Base-by-base conservation (phyloP, 2,113 vertebrate species). In the Lophotis ruficrista region DNA sequence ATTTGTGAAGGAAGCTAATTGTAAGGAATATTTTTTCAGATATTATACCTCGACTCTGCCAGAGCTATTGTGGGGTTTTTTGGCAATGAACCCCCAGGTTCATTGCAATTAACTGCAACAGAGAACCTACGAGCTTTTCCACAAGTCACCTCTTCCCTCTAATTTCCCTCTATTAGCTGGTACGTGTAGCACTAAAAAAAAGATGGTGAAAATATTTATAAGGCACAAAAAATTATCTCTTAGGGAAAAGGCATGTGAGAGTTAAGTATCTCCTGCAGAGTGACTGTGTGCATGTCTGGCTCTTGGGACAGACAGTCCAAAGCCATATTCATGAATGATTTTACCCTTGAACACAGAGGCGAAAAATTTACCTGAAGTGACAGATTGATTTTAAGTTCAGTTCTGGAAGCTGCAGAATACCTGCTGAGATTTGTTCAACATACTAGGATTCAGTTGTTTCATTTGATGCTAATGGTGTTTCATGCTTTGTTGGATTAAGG, bases 51-150 rank as follows among this genome's bases (percentile, higher is more conserved):
- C 14, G 15, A 54, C 15, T 54, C 38, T 60, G 47, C n/a, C 70
- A 6, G 24, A 48, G 21, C 14, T 76, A 21, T 28, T 20, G 6
- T 14, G 14, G 8, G 0, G 0, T 2, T 41, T 50, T 84, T 76
- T 70, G 18, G 9, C 53, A 48, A 1, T 35, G 17, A 70, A 22
- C 10, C 56, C 47, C 15, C 60, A 35, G 21, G 30, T 75, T n/a
- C n/a, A n/a, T n/a, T n/a, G n/a, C n/a, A n/a, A n/a, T n/a, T 57
- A 80, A 50, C 41, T 50, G 43, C 28, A 51, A 58, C 21, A 92
- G 81, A 81, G 37, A 43, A 58, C 45, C 20, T 64, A 22, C 20
- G n/a, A 10, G 20, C 14, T 64, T 38, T 78, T 65, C 84, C 70
- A n/a, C 9, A 90, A n/a, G 48, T 50, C 33, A 5, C 14, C 30